These are phyloP conservation scores for Lepidochitona cinerea DNA, from an alignment of 2,888 invertebrate species.

Conservation along the genomic window DNA sequence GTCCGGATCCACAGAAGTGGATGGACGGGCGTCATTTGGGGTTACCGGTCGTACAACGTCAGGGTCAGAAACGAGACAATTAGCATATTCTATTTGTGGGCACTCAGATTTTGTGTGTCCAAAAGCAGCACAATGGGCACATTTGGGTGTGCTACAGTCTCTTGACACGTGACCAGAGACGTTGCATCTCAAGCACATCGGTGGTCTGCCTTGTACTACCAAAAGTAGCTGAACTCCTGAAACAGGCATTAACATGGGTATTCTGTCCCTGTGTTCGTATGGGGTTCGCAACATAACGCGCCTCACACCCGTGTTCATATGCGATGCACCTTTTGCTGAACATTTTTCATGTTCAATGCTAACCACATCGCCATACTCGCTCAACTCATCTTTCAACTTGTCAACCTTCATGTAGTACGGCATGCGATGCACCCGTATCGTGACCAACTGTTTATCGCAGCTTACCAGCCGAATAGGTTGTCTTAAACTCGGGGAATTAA, in stretches of 20 bases:
- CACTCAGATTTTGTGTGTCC: not conserved
- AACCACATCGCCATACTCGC: not conserved
- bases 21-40: too few species aligned
- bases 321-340: not conserved
- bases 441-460: not conserved
- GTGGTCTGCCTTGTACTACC: not conserved
- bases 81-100: too few species aligned
- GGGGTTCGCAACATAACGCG: not conserved
- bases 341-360: not conserved
- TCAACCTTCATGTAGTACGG: not conserved
- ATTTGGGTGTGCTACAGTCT: not conserved
- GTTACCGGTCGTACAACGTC: too few species aligned
- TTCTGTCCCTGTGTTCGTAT: not conserved
- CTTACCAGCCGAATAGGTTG: not conserved
- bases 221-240: not conserved
- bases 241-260: not conserved
- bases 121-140: not conserved
- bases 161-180: not conserved
- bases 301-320: not conserved
- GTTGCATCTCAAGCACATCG: not conserved
- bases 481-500: not conserved
- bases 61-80: too few species aligned
- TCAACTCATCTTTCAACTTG: not conserved
- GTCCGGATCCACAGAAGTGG: too few species aligned
- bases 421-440: not conserved